Conservation (phyloP, 2,888 invertebrate genomes). For the Deilephila porcellus region DNA sequence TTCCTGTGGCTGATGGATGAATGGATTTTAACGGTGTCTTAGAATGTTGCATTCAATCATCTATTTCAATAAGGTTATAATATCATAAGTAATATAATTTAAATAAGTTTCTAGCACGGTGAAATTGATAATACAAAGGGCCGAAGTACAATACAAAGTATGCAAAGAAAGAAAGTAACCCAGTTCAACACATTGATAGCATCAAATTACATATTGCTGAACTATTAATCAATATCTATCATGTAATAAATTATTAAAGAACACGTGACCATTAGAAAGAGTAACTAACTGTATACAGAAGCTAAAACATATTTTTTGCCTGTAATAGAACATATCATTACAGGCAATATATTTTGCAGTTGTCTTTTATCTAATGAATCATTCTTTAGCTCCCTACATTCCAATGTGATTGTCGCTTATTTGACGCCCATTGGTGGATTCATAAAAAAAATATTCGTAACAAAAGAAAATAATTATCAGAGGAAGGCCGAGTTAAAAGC, state of each 20-base stretch:
- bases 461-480: no score
- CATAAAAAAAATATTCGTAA: not conserved
- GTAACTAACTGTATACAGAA: not conserved
- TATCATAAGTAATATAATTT: not conserved
- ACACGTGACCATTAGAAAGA: not conserved
- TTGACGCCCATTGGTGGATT: no score
- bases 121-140: slow-evolving; percentile 12
- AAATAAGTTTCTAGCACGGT: not conserved
- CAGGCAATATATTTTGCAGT: not conserved
- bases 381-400: not conserved
- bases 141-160: slow-evolving; percentile 5
- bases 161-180: slow-evolving; percentile 24
- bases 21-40: no score
- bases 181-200: slow-evolving; percentile 7
- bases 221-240: slow-evolving; percentile 14
- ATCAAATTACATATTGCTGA: slow-evolving; percentile 21
- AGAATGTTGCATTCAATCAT: not conserved
- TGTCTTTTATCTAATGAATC: not conserved
- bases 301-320: not conserved
- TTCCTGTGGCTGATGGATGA: no score
- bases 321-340: not conserved
- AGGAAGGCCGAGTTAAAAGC: no score
- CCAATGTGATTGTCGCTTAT: no score
- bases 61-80: not conserved
- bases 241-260: slow-evolving; percentile 14